Conservation (phyloP, 2,797 vertebrate species). For the Sciurus vulgaris region DNA sequence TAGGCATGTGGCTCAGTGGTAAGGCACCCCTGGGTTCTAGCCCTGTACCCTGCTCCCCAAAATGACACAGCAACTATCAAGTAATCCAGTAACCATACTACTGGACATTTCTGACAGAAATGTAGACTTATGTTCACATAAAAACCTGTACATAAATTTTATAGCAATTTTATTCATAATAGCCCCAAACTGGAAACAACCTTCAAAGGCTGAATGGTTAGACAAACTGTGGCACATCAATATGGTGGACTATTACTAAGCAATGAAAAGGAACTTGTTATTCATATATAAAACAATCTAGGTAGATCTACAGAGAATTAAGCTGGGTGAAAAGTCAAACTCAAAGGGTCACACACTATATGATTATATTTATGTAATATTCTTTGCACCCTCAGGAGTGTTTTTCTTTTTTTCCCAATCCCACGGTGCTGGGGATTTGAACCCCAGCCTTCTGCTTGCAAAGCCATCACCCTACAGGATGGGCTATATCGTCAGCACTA, state of each 20-base stretch:
- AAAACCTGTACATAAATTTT: neutral
- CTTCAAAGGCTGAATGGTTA: neutral
- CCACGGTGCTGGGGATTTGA: too few species aligned
- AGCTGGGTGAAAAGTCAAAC: neutral
- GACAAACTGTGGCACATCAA: neutral
- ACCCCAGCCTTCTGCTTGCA: too few species aligned
- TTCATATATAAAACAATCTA: neutral
- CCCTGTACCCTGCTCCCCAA: neutral
- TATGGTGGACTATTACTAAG: neutral
- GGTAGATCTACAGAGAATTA: neutral
- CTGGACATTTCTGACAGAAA: neutral
- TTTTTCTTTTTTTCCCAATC: too few species aligned
- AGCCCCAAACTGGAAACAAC: neutral
- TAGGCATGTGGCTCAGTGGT: too few species aligned
- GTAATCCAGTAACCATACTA: neutral
- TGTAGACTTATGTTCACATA: neutral
- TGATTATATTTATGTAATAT: neutral
- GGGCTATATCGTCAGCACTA: too few species aligned
- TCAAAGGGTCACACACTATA: neutral
- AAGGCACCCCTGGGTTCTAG: too few species aligned
- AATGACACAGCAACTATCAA: neutral
- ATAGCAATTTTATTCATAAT: neutral
- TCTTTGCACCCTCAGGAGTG: neutral
- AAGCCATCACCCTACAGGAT: too few species aligned
- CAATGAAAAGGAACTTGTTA: neutral